Evolutionary conservation across 1,140 invertebrate genomes (phyloP), one percentile per base, ranked within the genome.

Genomic region (Drusus annulatus): DNA sequence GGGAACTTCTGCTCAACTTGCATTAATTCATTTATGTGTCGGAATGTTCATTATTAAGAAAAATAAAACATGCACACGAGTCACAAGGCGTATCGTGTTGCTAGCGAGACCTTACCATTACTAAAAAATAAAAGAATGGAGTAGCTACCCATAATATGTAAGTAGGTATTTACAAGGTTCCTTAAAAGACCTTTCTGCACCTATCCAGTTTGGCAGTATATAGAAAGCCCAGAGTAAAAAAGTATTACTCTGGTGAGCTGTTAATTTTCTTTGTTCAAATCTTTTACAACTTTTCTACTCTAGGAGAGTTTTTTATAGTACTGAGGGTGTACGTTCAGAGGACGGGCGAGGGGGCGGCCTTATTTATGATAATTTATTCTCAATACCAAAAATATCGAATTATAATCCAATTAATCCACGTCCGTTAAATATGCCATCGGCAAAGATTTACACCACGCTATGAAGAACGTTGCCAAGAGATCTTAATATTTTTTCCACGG

Each of bases 361-460:
- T 13, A 45, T 45, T 19, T 60, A 60, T 60, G 56, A 13, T 60
- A 60, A 60, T 21, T 60, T 60, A 60, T 60, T 60, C 56, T 19
- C 19, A 56, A 13, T 19, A 45, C 36, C 36, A 45, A 45, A 60
- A 17, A n/a, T 60, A 60, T 17, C 56, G 16, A 60, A 60, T 21
- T 60, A 60, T 60, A 60, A 60, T 60, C 56, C 56, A 60, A 60
- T 60, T 60, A 60, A 60, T 60, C 56, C 17, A 23, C 56, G 56
- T 60, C 23, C 19, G 23, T 60, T 60, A n/a, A 19, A 60, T 60
- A 21, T 60, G 56, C 56, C 56, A 60, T 23, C 56, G 23, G 13
- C 56, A 60, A 60, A 21, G n/a, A 17, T 56, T 60, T 21, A 21
- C 36, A 45, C 36, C 8, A 45, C 10, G 36, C 36, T 8, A 45